A percentile compares a stretch with the other conserved stretches of the same genome.
phyloP scores from a whole-genome alignment of 1,140 invertebrate genomes.

The Meloidogyne floridensis region DNA sequence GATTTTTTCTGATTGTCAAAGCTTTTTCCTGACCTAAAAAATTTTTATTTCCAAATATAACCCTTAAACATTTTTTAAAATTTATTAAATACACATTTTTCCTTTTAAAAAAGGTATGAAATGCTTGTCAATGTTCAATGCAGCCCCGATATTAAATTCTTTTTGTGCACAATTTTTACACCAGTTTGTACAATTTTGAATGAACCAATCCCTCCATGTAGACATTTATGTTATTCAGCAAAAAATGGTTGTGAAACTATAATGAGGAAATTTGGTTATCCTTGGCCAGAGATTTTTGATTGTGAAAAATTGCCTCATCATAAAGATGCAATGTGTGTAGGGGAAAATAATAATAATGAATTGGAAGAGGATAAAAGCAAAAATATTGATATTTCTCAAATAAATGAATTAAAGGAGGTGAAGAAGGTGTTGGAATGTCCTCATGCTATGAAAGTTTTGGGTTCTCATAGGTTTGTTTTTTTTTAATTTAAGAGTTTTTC shows the following conservation, averaged over 20 bases:
- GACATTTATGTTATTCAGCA: slow-evolving; percentile 82
- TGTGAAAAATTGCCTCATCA: slow-evolving; percentile 83
- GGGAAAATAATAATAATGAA: slow-evolving; percentile 69
- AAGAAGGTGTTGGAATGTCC: slow-evolving; percentile 46
- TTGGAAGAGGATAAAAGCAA: slow-evolving; percentile 71
- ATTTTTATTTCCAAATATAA: too few species aligned
- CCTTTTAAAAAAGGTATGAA: slow-evolving; percentile 71
- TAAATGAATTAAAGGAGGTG: background rate
- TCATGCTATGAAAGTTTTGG: slow-evolving; percentile 55
- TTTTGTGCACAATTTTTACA: slow-evolving; percentile 91
- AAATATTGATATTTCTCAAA: slow-evolving; percentile 9
- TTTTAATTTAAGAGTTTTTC: too few species aligned
- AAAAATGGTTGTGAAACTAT: slow-evolving; percentile 83
- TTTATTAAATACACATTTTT: background rate
- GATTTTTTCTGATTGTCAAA: too few species aligned
- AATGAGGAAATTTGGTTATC: slow-evolving; percentile 88
- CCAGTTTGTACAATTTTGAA: slow-evolving; percentile 93
- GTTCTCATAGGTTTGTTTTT: slow-evolving; percentile 28
- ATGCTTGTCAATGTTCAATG: slow-evolving; percentile 94
- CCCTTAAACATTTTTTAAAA: background rate
- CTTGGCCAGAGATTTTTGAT: slow-evolving; percentile 89
- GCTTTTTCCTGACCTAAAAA: too few species aligned
- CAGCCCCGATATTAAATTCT: slow-evolving; percentile 80
- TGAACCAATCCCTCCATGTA: slow-evolving; percentile 84
- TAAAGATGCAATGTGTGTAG: slow-evolving; percentile 77